A percentile compares a stretch with the other conserved stretches of the same genome.
phyloP scores from a whole-genome alignment of 2,113 vertebrate species.

The Ifrita kowaldi region DNA sequence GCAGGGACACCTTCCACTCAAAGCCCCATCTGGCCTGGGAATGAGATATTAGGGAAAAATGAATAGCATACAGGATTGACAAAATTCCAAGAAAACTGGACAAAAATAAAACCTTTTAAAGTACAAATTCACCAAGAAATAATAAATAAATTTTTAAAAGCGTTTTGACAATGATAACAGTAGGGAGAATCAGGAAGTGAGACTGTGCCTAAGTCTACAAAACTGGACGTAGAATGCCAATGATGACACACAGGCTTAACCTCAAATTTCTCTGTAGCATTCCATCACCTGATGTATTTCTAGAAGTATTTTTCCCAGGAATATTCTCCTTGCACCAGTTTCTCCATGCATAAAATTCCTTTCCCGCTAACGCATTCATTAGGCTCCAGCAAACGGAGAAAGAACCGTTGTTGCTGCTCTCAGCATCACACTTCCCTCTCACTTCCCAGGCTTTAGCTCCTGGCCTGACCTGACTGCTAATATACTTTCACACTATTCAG shows the following conservation, averaged over 20 bases:
- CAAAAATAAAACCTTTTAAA: background rate
- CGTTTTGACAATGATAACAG: background rate
- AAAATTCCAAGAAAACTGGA: background rate
- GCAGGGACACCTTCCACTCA: background rate
- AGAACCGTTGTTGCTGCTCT: background rate
- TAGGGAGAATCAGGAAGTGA: background rate
- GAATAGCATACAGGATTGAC: background rate
- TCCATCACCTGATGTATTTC: background rate
- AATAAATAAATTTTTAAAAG: background rate
- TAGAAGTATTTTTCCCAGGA: background rate
- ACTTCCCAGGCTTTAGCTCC: background rate
- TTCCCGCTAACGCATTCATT: background rate
- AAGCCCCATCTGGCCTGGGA: background rate
- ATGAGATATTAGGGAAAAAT: too few relatives aligned
- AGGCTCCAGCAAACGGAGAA: background rate
- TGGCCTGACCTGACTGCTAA: background rate
- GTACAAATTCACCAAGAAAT: background rate
- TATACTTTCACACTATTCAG: background rate
- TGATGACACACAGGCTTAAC: background rate
- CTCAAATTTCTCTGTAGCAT: background rate
- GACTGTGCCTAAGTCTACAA: background rate
- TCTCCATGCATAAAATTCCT: background rate
- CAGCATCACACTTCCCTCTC: background rate
- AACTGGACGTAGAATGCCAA: background rate
- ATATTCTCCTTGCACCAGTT: background rate